Conservation (phyloP, 2,888 invertebrate genomes). For the Campaea margaritaria region DNA sequence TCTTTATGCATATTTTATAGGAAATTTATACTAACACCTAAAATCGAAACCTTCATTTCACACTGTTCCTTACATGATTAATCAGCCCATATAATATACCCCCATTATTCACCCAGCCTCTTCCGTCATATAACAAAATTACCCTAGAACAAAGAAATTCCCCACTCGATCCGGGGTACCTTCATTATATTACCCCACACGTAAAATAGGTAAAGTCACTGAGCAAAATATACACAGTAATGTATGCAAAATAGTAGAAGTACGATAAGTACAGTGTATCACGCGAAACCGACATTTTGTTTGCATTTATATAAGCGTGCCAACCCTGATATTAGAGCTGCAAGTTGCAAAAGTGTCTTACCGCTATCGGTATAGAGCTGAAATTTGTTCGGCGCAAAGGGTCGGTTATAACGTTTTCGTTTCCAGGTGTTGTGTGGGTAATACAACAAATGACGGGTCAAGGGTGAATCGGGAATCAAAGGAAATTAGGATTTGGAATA, state of each 20-base stretch:
- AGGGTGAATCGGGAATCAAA: slow-evolving; percentile 73
- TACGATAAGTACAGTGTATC: slow-evolving; percentile 75
- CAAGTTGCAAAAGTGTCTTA: slow-evolving; percentile 39
- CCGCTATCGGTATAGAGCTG: slow-evolving; percentile 40
- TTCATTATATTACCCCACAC: slow-evolving; percentile 44
- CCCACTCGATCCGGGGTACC: slow-evolving; percentile 16
- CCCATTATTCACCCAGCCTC: slow-evolving; percentile 16
- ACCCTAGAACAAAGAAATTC: slow-evolving; percentile 29
- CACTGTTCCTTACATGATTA: not conserved
- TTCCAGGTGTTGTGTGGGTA: slow-evolving; percentile 53
- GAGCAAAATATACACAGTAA: slow-evolving; percentile 62
- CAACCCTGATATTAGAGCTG: slow-evolving; percentile 30
- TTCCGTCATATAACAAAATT: slow-evolving; percentile 25
- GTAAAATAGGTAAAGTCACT: slow-evolving; percentile 56
- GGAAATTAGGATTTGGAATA: slow-evolving; percentile 55
- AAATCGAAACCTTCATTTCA: not conserved
- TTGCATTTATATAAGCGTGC: slow-evolving; percentile 72
- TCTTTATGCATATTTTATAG: too few relatives aligned
- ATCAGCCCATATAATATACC: slow-evolving; percentile 10
- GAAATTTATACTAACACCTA: too few relatives aligned
- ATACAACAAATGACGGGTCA: slow-evolving; percentile 78
- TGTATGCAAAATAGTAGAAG: slow-evolving; percentile 80
- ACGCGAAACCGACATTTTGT: slow-evolving; percentile 82
- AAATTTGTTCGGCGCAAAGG: slow-evolving; percentile 38
- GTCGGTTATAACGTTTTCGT: slow-evolving; percentile 40